Conservation (phyloP, 1,140 invertebrate genomes). For the Papilio polyxenes region DNA sequence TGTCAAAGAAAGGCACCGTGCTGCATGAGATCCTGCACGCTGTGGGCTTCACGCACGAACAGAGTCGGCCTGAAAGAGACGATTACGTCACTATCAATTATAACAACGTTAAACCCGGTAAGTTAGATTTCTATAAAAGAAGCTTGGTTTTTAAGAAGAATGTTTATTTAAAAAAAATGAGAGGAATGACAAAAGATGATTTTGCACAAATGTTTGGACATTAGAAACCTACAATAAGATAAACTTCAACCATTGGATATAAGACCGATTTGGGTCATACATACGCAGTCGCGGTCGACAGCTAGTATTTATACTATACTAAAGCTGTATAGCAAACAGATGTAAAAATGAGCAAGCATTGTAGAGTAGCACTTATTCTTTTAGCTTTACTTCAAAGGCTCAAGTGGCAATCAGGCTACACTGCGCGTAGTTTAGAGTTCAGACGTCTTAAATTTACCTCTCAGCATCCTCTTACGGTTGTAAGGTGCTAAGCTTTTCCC, state of each 20-base stretch:
- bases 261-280: no score
- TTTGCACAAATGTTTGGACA: no score
- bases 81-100: conserved; percentile 86
- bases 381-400: background rate
- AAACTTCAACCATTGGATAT: no score
- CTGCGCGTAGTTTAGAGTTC: background rate
- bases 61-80: conserved; percentile 90
- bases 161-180: no score
- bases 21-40: conserved; percentile 93
- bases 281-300: no score
- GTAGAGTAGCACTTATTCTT: conserved; percentile 7
- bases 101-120: conserved; percentile 86
- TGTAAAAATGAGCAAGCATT: background rate
- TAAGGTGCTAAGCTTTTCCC: no score
- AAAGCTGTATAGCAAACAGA: background rate
- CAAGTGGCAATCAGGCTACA: background rate
- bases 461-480: background rate
- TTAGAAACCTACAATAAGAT: no score
- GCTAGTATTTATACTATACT: no score
- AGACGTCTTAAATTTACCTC: conserved; percentile 8
- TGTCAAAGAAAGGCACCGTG: conserved; percentile 87
- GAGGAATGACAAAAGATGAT: no score
- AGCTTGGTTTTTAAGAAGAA: background rate
- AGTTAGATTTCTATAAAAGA: conserved; percentile 26
- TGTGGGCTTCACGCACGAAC: conserved; percentile 93